Percentiles rank a stretch among this genome's conserved stretches.
phyloP scores from a whole-genome alignment of 2,113 vertebrate genomes.

The Meles meles region DNA sequence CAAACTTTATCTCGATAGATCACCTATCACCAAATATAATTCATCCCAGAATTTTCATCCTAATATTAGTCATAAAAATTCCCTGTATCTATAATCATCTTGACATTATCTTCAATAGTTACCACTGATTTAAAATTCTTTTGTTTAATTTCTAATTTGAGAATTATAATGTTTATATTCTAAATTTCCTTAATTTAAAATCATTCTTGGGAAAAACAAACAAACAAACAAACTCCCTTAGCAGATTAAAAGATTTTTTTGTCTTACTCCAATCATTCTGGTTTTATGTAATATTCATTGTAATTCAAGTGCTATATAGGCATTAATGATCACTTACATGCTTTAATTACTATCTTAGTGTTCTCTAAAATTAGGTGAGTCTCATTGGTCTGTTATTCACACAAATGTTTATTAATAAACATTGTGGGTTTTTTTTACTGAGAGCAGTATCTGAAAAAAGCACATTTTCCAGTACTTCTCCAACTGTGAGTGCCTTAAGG shows the following conservation, averaged over 20 bases:
- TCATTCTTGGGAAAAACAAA: not conserved
- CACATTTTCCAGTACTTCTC: not conserved
- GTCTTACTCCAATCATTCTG: not conserved
- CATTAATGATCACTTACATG: not conserved
- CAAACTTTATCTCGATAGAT: not conserved
- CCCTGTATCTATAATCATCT: not conserved
- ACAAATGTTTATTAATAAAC: not conserved
- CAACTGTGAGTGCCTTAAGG: not conserved
- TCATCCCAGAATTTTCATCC: not conserved
- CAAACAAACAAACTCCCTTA: not conserved
- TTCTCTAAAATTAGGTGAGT: slow-evolving; percentile 32
- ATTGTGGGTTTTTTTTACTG: not conserved
- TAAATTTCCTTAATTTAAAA: not conserved
- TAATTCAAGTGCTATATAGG: not conserved
- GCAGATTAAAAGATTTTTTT: not conserved
- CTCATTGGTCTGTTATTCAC: not conserved
- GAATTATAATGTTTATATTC: not conserved
- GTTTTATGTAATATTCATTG: not conserved
- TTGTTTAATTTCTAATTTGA: slow-evolving; percentile 11
- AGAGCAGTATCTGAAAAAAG: not conserved
- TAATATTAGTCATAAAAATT: not conserved
- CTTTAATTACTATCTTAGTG: slow-evolving; percentile 6
- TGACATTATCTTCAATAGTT: not conserved
- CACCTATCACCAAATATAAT: not conserved
- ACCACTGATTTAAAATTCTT: not conserved